Base-by-base conservation (phyloP, 2,113 vertebrate genomes). In the Crocuta crocuta region DNA sequence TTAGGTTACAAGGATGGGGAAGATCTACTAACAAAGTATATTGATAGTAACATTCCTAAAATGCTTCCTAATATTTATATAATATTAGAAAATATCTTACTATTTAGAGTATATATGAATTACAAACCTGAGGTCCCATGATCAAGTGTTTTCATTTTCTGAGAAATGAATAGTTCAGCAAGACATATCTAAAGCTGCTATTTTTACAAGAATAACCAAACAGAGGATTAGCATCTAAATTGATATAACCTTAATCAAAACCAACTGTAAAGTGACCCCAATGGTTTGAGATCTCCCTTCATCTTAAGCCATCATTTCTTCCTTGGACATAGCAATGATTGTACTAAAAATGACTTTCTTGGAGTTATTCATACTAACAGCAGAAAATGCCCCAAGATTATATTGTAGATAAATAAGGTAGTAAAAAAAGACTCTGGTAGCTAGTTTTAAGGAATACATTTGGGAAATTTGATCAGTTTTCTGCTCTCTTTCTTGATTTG, bases 131-230 rank as follows among this genome's bases (percentile, higher is more conserved):
- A 5, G 43, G 2, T 66, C 16, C 66, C 7, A 68, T 95, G 35
- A 88, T 73, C 95, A 28, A 65, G 43, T 39, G 58, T 12, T 89
- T 89, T 74, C 93, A 3, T 43, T 83, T 68, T 9, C 31, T 10
- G 13, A 43, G 6, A 21, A 33, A 43, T 76, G 65, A 74, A 65
- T 53, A 76, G 4, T 70, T 81, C 10, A 74, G 28, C 1, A 58
- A 80, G 65, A 66, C 15, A 45, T 33, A 24, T 61, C 68, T 45
- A 35, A 39, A 33, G 28, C 33, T 83, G 8, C 50, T 16, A 55
- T 92, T 89, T 91, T 88, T 88, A 61, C 76, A 53, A 86, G 4
- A 94, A 94, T 82, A 93, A 39, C 24, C 66, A 95, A 91, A 78
- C 90, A 80, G 50, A 66, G 16, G 12, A 68, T 9, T 95, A 80